phyloP scores from a whole-genome alignment of 2,888 invertebrate genomes.

The Bugula neritina region DNA sequence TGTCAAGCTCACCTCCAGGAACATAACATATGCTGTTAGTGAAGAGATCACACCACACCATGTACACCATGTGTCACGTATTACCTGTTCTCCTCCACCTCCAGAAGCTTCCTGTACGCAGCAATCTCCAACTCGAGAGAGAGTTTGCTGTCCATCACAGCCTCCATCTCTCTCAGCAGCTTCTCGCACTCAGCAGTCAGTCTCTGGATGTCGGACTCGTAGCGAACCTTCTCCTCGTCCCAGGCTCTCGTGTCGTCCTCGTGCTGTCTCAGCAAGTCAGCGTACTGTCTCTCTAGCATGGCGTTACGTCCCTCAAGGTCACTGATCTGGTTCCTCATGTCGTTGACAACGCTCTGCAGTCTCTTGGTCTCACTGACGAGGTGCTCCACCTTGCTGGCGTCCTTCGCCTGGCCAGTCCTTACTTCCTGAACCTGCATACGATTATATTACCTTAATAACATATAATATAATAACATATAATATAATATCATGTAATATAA shows the following conservation, averaged over 20 bases:
- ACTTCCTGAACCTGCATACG: constrained; percentile 55
- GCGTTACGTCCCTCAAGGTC: constrained; percentile 57
- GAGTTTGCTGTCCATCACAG: constrained; percentile 56
- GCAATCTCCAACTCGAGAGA: constrained; percentile 58
- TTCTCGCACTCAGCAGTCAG: constrained; percentile 48
- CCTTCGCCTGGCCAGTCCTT: constrained; percentile 55
- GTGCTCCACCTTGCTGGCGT: constrained; percentile 55
- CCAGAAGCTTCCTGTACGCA: constrained; percentile 58
- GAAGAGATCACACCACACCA: no score
- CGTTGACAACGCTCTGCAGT: constrained; percentile 47
- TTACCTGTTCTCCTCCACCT: constrained; percentile 57
- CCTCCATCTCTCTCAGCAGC: constrained; percentile 40
- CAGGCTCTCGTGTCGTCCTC: constrained; percentile 51
- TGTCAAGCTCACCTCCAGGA: no score
- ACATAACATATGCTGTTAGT: no score
- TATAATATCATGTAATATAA: no score
- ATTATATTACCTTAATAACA: no score
- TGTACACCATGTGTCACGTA: no score
- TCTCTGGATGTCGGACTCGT: constrained; percentile 26
- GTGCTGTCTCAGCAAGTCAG: constrained; percentile 54
- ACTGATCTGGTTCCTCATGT: constrained; percentile 54
- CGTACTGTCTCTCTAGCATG: constrained; percentile 55
- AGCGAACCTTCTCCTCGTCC: constrained; percentile 41
- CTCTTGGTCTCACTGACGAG: constrained; percentile 55
- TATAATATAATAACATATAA: no score